Conservation (phyloP, 2,113 vertebrate genomes). For the Hippoglossus stenolepis region DNA sequence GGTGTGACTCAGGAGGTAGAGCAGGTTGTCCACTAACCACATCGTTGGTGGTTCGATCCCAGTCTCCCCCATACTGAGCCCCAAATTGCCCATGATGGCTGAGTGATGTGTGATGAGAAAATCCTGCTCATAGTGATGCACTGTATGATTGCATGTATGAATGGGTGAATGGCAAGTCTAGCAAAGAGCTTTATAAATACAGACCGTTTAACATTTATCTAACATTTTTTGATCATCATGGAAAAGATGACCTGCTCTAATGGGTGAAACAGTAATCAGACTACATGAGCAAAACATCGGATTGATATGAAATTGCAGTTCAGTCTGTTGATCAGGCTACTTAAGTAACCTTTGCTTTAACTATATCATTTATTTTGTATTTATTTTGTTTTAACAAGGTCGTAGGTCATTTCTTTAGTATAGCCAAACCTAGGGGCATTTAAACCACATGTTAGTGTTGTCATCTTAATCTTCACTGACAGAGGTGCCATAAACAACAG, state of each 20-base stretch:
- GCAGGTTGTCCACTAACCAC: background rate
- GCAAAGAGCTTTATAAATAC: too few relatives aligned
- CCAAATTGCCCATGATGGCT: too few relatives aligned
- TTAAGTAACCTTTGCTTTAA: background rate
- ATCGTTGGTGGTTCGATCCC: background rate
- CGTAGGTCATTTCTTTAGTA: too few relatives aligned
- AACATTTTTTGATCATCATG: too few relatives aligned
- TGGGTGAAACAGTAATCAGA: background rate
- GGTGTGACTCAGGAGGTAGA: background rate
- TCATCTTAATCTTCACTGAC: background rate
- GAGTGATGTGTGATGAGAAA: too few relatives aligned
- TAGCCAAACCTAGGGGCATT: background rate
- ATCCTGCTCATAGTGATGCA: too few relatives aligned
- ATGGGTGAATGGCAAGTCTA: background rate
- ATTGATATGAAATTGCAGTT: background rate
- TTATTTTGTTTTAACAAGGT: background rate
- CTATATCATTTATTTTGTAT: too few relatives aligned
- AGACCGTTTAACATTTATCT: too few relatives aligned
- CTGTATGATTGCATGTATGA: background rate
- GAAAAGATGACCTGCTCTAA: background rate
- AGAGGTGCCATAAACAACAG: slow-evolving; percentile 3
- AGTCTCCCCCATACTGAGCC: background rate
- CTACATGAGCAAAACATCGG: background rate
- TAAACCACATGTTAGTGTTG: background rate
- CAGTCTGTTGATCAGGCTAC: background rate